phyloP scores from a whole-genome alignment of 2,888 invertebrate genomes.

The Tinea semifulvella region DNA sequence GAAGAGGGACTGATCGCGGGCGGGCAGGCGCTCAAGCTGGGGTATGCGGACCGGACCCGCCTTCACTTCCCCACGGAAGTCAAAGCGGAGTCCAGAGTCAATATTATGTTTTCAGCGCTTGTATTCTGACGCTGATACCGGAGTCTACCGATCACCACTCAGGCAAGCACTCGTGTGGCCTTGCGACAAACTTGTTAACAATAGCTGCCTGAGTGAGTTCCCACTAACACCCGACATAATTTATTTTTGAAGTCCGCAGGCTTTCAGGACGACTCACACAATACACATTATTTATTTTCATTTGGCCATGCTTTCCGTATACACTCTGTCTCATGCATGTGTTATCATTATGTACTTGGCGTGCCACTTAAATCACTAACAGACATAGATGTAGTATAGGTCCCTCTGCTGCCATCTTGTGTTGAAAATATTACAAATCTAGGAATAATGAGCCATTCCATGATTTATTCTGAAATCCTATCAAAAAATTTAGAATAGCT shows the following conservation, averaged over 20 bases:
- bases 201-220: slow-evolving; percentile 67
- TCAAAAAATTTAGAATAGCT: too few relatives aligned
- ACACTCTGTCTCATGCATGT: slow-evolving; percentile 31
- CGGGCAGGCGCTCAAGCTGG: slow-evolving; percentile 96
- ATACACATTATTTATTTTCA: neutral
- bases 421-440: too few relatives aligned
- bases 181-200: slow-evolving; percentile 57
- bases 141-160: slow-evolving; percentile 79
- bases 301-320: neutral
- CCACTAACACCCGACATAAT: slow-evolving; percentile 53
- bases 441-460: too few relatives aligned
- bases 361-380: too few relatives aligned
- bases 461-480: too few relatives aligned
- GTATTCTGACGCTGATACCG: slow-evolving; percentile 75
- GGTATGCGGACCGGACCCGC: slow-evolving; percentile 74
- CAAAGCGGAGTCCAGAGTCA: slow-evolving; percentile 56
- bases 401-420: too few relatives aligned
- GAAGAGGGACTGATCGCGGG: slow-evolving; percentile 95
- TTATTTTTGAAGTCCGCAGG: slow-evolving; percentile 65
- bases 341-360: too few relatives aligned
- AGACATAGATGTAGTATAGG: too few relatives aligned
- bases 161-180: slow-evolving; percentile 75
- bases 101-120: slow-evolving; percentile 79
- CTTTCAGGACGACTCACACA: neutral
- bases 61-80: slow-evolving; percentile 42